phyloP scores from a whole-genome alignment of 2,888 invertebrate genomes.

The Stenurella melanura region DNA sequence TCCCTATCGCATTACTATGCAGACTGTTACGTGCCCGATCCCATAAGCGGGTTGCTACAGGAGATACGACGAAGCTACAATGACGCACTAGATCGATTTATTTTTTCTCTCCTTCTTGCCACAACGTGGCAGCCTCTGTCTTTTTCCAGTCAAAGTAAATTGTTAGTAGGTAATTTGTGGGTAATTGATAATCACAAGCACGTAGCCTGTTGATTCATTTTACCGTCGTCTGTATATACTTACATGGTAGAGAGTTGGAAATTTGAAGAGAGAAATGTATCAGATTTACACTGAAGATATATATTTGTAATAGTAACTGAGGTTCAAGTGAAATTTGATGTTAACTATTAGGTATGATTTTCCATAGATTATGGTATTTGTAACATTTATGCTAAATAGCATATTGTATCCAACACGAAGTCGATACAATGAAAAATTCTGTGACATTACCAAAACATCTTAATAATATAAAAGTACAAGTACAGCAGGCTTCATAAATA shows the following conservation, averaged over 20 bases:
- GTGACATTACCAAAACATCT: too few relatives aligned
- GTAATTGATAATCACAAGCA: conserved; percentile 34
- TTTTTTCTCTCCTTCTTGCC: conserved; percentile 32
- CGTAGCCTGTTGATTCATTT: conserved; percentile 36
- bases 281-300: too few relatives aligned
- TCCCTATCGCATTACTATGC: not conserved
- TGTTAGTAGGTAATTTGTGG: conserved; percentile 30
- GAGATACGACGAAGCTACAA: conserved; percentile 21
- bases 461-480: too few relatives aligned
- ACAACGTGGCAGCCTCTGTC: conserved; percentile 2
- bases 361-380: too few relatives aligned
- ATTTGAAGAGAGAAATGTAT: too few relatives aligned
- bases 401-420: too few relatives aligned
- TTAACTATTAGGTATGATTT: too few relatives aligned
- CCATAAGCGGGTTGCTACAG: conserved; percentile 41
- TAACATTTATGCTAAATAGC: too few relatives aligned
- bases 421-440: too few relatives aligned
- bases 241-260: not conserved
- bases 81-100: conserved; percentile 43
- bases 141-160: conserved; percentile 30
- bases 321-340: too few relatives aligned
- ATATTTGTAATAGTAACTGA: too few relatives aligned
- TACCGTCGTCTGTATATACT: not conserved
- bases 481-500: too few relatives aligned
- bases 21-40: conserved; percentile 1